Conservation (phyloP, 2,888 invertebrate species). For the Hydrotaea cyrtoneurina region DNA sequence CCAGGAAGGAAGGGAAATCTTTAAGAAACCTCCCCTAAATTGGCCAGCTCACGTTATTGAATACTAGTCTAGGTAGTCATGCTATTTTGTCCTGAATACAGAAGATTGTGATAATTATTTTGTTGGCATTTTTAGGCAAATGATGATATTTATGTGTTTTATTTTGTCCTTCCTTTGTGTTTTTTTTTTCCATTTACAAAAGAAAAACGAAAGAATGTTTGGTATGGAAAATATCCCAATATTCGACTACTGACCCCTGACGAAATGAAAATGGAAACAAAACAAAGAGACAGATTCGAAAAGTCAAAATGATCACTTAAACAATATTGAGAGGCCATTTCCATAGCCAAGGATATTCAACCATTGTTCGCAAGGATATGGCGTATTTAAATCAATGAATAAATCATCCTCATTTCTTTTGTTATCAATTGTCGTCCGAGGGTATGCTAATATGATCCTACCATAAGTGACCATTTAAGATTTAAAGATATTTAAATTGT, state of each 20-base stretch:
- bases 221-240: too few relatives aligned
- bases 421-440: background rate
- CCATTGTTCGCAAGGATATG: too few relatives aligned
- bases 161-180: background rate
- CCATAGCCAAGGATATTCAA: too few relatives aligned
- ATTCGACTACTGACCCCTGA: background rate
- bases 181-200: background rate
- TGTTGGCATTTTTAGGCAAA: slow-evolving; percentile 33
- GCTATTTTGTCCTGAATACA: background rate
- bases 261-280: background rate
- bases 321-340: too few relatives aligned
- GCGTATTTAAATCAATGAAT: too few relatives aligned
- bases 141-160: slow-evolving; percentile 21
- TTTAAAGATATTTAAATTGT: slow-evolving; percentile 13
- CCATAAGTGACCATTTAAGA: slow-evolving; percentile 27
- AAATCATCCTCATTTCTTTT: too few relatives aligned
- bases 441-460: slow-evolving; percentile 9
- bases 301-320: slow-evolving; percentile 3
- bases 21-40: background rate
- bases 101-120: background rate
- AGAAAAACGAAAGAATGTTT: too few relatives aligned
- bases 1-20: background rate
- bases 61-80: background rate
- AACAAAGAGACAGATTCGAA: background rate
- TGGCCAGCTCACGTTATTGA: background rate